These are phyloP conservation scores for Oncorhynchus clarkii DNA, from an alignment of 2,113 vertebrate species.

Conservation along the genomic window DNA sequence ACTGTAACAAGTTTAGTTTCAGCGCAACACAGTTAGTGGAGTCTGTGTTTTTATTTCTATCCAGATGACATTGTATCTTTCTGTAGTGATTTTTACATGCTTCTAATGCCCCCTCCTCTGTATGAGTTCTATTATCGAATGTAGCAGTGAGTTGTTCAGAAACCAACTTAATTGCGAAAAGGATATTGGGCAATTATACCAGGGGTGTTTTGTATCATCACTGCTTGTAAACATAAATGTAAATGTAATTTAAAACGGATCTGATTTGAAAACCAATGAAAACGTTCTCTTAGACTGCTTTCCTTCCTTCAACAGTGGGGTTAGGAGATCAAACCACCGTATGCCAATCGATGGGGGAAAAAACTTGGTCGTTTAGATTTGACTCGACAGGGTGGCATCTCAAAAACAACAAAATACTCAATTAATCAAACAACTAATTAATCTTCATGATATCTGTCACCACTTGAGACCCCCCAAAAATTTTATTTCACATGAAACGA, in stretches of 20 bases:
- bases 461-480: slow-evolving; percentile 29
- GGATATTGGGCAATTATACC: not conserved
- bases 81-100: too few relatives aligned
- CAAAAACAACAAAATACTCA: not conserved
- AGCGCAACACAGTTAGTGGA: too few relatives aligned
- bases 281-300: not conserved
- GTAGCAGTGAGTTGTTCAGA: too few relatives aligned
- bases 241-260: not conserved
- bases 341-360: not conserved
- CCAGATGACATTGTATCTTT: too few relatives aligned
- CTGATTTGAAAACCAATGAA: not conserved
- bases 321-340: not conserved
- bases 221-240: not conserved
- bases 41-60: too few relatives aligned
- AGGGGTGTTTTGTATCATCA: not conserved
- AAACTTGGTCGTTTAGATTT: not conserved
- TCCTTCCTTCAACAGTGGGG: not conserved
- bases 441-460: slow-evolving; percentile 15
- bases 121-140: too few relatives aligned
- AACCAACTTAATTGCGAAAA: too few relatives aligned
- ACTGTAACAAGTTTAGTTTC: too few relatives aligned
- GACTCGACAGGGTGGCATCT: not conserved
- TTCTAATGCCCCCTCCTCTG: too few relatives aligned
- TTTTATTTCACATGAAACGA: slow-evolving; percentile 41
- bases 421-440: slow-evolving; percentile 22